These are phyloP conservation scores for Thereva nobilitata DNA, from an alignment of 2,888 invertebrate species.

Conservation along the genomic window DNA sequence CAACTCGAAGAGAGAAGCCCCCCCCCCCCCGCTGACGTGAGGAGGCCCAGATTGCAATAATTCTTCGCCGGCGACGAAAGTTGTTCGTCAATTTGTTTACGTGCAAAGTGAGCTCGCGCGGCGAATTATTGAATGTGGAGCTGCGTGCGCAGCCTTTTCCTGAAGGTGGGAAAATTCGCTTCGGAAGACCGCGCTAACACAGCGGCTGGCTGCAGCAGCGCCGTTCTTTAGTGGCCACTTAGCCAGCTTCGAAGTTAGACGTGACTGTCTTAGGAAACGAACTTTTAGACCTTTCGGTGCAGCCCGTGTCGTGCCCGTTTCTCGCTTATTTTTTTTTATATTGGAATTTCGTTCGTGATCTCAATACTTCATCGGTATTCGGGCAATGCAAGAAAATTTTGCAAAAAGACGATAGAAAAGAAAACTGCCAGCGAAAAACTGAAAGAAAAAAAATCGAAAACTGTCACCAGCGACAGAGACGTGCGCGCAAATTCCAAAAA, in stretches of 20 bases:
- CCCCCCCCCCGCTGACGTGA: no score
- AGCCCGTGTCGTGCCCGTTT: conserved; percentile 17
- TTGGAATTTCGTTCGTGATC: conserved; percentile 21
- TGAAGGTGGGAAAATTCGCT: conserved; percentile 25
- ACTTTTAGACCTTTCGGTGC: conserved; percentile 19
- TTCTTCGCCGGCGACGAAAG: no score
- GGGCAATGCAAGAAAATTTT: not conserved
- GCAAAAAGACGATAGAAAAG: conserved; percentile 11
- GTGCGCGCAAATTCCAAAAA: not conserved
- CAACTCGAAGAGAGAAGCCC: no score
- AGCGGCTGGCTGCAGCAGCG: conserved; percentile 12
- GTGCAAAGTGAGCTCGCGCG: conserved; percentile 7
- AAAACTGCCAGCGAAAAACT: conserved; percentile 14
- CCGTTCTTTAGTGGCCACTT: conserved; percentile 28
- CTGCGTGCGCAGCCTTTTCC: conserved; percentile 24
- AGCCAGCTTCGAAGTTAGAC: conserved; percentile 37
- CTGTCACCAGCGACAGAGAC: not conserved
- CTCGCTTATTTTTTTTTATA: not conserved
- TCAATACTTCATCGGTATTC: not conserved
- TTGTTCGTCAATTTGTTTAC: not conserved
- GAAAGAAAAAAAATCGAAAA: conserved; percentile 2
- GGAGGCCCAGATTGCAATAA: no score
- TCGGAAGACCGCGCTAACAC: conserved; percentile 1
- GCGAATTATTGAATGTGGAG: conserved; percentile 3
- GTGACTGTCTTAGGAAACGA: conserved; percentile 31